These are phyloP conservation scores for Bungarus multicinctus DNA, from an alignment of 2,113 vertebrate species.

Conservation along the genomic window DNA sequence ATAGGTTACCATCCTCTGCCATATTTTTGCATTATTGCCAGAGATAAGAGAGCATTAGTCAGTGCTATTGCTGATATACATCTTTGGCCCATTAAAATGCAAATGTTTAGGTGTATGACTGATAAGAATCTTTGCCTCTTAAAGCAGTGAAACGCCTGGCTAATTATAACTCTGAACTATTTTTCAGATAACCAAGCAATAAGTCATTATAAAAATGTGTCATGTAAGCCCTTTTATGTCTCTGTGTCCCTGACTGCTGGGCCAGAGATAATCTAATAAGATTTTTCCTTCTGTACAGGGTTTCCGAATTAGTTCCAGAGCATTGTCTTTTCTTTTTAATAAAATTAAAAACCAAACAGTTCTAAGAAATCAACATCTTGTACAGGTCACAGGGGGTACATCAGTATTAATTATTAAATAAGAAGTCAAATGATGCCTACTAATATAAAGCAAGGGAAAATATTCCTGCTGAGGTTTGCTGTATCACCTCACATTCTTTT, in stretches of 20 bases:
- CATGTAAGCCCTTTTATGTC: constrained; percentile 63
- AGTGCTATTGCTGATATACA: constrained; percentile 61
- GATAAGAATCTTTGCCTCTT: constrained; percentile 62
- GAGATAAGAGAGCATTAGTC: constrained; percentile 49
- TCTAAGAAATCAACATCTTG: neutral
- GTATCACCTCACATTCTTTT: neutral
- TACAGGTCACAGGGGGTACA: neutral
- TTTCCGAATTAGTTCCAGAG: constrained; percentile 48
- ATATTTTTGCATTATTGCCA: constrained; percentile 44
- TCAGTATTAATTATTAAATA: constrained; percentile 27
- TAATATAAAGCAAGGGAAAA: constrained; percentile 11
- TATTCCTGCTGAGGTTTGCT: neutral
- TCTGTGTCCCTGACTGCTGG: constrained; percentile 46
- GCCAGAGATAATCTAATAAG: constrained; percentile 59
- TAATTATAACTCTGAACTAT: constrained; percentile 65
- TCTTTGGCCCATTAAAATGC: constrained; percentile 69
- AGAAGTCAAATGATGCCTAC: neutral
- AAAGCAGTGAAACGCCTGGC: constrained; percentile 43
- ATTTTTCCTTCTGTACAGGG: neutral
- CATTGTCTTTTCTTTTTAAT: constrained; percentile 49
- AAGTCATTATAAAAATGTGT: constrained; percentile 62
- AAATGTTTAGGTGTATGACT: constrained; percentile 63
- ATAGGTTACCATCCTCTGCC: constrained; percentile 37
- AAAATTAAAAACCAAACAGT: constrained; percentile 48
- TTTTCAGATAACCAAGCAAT: constrained; percentile 63